phyloP scores from a whole-genome alignment of 2,113 vertebrate genomes.

The Forbesichthys papilliferus region DNA sequence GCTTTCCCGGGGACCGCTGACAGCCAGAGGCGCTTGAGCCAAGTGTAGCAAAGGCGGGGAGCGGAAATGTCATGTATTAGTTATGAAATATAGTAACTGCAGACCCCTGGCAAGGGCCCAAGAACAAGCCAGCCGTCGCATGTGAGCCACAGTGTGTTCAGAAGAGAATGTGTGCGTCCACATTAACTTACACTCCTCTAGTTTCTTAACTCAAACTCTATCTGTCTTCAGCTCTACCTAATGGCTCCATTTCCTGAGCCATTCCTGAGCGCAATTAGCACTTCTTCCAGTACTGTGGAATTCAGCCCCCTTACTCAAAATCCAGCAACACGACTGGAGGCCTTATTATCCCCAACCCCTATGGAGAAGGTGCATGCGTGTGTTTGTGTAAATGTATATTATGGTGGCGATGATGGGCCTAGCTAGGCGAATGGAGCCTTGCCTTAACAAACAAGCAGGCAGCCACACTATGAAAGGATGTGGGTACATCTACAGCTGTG shows the following conservation, averaged over 20 bases:
- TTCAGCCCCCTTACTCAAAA: conserved; percentile 44
- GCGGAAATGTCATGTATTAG: conserved; percentile 64
- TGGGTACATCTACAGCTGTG: background rate
- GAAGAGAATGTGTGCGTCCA: background rate
- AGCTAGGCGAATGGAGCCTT: conserved; percentile 16
- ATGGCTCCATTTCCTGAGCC: conserved; percentile 70
- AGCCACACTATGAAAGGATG: background rate
- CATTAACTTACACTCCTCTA: background rate
- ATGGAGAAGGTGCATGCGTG: conserved; percentile 32
- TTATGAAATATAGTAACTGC: conserved; percentile 51
- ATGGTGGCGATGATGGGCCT: too few species aligned
- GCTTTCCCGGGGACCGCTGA: conserved; percentile 25
- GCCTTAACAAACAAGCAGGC: background rate
- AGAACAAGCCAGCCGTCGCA: conserved; percentile 26
- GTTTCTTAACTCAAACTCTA: conserved; percentile 44
- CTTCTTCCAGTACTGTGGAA: conserved; percentile 49
- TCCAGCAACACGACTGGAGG: conserved; percentile 49
- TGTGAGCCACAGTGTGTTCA: conserved; percentile 14
- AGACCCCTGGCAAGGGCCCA: conserved; percentile 44
- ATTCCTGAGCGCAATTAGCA: conserved; percentile 68
- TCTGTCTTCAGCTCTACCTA: conserved; percentile 56
- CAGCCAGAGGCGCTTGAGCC: conserved; percentile 42
- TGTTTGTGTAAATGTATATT: background rate
- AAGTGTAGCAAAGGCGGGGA: conserved; percentile 42
- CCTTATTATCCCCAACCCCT: conserved; percentile 59